Percentiles rank a stretch among this genome's conserved stretches.
Conservation (phyloP, 2,888 invertebrate species). For the Criorhina ranunculi region DNA sequence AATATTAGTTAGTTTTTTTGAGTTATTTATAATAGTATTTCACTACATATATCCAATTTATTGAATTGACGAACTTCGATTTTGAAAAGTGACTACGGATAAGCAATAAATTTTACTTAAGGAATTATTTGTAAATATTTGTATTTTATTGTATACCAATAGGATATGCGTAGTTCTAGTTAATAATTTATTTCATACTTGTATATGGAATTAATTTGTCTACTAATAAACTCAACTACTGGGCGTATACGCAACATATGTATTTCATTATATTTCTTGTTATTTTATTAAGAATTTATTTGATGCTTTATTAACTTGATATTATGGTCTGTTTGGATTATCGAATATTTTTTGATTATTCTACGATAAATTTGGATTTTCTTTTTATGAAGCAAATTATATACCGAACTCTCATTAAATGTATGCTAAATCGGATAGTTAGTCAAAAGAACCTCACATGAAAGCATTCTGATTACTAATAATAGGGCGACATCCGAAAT, state of each 20-base stretch:
- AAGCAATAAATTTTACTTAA: conserved; percentile 25
- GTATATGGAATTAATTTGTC: conserved; percentile 31
- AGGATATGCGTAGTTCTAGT: conserved; percentile 26
- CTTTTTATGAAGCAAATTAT: conserved; percentile 20
- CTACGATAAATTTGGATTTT: conserved; percentile 12
- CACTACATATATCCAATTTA: conserved; percentile 28
- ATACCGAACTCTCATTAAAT: not conserved
- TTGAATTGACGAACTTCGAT: conserved; percentile 42
- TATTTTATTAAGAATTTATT: conserved; percentile 24
- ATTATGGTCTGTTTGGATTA: not conserved
- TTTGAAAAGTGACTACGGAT: conserved; percentile 34
- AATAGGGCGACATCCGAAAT: too few species aligned
- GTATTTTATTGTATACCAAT: conserved; percentile 31
- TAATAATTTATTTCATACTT: conserved; percentile 30
- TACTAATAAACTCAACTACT: conserved; percentile 62
- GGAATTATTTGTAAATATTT: conserved; percentile 17
- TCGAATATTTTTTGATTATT: conserved; percentile 15
- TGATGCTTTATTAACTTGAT: conserved; percentile 16
- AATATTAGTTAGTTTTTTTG: conserved; percentile 28
- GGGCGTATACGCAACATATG: conserved; percentile 64
- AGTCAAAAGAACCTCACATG: conserved; percentile 1
- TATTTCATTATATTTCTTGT: conserved; percentile 41
- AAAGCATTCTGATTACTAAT: too few species aligned
- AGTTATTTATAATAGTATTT: conserved; percentile 22
- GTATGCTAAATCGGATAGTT: not conserved